phyloP scores from a whole-genome alignment of 2,113 vertebrate species.

The Cyphomyrus plagiostoma region DNA sequence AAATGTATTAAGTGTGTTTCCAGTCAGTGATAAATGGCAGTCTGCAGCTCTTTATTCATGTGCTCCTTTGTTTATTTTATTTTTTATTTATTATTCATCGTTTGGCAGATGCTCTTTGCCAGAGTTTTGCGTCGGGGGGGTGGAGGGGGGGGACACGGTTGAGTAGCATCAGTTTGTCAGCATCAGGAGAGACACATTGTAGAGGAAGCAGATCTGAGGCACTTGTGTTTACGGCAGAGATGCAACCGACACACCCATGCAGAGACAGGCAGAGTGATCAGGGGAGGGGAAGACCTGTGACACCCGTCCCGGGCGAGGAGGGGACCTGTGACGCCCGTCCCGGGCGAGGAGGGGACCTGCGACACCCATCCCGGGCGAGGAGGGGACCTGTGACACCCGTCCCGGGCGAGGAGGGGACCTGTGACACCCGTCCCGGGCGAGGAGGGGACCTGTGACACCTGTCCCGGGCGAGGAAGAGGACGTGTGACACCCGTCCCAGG shows the following conservation, averaged over 20 bases:
- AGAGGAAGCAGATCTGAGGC: neutral
- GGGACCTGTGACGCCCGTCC: neutral
- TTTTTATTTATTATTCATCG: neutral
- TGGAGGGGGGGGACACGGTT: neutral
- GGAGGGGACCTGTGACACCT: neutral
- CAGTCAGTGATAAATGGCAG: neutral
- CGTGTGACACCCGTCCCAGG: neutral
- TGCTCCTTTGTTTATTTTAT: constrained; percentile 4
- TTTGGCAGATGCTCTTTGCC: constrained; percentile 1
- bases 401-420: neutral
- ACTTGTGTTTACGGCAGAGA: neutral
- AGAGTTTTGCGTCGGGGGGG: neutral
- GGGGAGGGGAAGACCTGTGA: neutral
- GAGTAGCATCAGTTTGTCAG: neutral
- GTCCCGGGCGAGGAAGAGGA: neutral
- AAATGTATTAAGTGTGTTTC: neutral
- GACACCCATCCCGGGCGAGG: too few species aligned
- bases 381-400: neutral
- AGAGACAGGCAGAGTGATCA: neutral
- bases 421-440: neutral
- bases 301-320: neutral
- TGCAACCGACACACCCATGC: neutral
- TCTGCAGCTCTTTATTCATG: neutral
- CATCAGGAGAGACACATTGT: neutral
- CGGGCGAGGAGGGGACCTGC: neutral